Evolutionary conservation across 2,113 vertebrate genomes (phyloP).

Genomic region (Dromas ardeola): DNA sequence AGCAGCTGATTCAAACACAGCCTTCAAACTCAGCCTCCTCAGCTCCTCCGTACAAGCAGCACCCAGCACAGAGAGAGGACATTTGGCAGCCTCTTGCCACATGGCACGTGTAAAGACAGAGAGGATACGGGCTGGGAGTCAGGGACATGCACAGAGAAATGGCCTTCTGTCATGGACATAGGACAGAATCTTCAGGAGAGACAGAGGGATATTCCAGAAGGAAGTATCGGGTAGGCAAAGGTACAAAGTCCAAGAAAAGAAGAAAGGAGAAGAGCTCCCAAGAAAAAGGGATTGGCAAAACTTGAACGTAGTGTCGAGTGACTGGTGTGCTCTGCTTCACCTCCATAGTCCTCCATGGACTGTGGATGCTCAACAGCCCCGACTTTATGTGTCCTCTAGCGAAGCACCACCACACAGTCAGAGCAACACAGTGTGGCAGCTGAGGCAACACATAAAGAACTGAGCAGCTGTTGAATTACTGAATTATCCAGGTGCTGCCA

Average conservation of each 20-base stretch:
- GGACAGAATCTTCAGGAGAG: background rate
- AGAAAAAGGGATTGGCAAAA: background rate
- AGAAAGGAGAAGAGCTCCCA: background rate
- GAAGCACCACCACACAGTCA: background rate
- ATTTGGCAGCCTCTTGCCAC: background rate
- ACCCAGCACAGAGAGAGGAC: background rate
- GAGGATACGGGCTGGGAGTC: background rate
- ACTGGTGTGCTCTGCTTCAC: background rate
- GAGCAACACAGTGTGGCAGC: rapidly evolving
- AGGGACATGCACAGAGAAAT: background rate
- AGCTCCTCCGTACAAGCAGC: background rate
- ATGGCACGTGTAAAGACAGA: background rate
- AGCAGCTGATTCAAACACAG: background rate
- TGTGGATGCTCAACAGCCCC: background rate
- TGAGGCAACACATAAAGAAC: background rate
- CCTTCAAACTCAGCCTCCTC: background rate
- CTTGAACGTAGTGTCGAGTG: background rate
- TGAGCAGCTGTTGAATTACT: background rate
- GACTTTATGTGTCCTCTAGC: background rate
- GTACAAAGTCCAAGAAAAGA: background rate
- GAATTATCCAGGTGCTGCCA: background rate
- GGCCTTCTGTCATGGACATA: background rate
- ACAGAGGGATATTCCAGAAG: background rate
- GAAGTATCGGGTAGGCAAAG: background rate
- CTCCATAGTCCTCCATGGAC: background rate